These are phyloP conservation scores for Nothocercus julius DNA, from an alignment of 2,113 vertebrate species.

Conservation along the genomic window DNA sequence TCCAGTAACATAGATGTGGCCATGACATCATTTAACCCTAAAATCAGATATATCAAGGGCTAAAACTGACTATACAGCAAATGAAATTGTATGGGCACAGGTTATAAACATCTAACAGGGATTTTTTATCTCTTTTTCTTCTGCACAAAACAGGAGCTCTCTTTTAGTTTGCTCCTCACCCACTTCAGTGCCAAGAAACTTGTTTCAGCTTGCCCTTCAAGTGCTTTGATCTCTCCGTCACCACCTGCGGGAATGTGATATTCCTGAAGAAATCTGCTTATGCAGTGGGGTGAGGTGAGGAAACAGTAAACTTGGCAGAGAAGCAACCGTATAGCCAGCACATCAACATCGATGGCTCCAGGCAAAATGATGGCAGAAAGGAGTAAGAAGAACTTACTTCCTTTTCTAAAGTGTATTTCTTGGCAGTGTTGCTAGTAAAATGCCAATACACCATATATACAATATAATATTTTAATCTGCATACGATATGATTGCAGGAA, in stretches of 20 bases:
- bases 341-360: background rate
- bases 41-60: background rate
- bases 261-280: conserved; percentile 15
- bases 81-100: background rate
- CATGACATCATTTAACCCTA: background rate
- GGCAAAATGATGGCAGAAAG: background rate
- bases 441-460: background rate
- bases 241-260: background rate
- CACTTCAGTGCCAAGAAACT: background rate
- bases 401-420: background rate
- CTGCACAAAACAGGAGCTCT: background rate
- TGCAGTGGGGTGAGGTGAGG: background rate
- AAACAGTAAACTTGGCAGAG: conserved; percentile 1
- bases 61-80: background rate
- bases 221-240: background rate
- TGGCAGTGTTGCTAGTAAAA: background rate
- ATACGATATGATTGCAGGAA: background rate
- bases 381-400: background rate
- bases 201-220: conserved; percentile 2
- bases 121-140: background rate
- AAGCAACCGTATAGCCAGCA: background rate
- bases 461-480: background rate
- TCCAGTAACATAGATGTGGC: background rate
- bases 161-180: background rate
- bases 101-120: background rate